Evolutionary conservation across 2,888 invertebrate genomes (phyloP), one percentile per base, ranked within the genome.

Genomic region (Hemicrepidius hirtus): DNA sequence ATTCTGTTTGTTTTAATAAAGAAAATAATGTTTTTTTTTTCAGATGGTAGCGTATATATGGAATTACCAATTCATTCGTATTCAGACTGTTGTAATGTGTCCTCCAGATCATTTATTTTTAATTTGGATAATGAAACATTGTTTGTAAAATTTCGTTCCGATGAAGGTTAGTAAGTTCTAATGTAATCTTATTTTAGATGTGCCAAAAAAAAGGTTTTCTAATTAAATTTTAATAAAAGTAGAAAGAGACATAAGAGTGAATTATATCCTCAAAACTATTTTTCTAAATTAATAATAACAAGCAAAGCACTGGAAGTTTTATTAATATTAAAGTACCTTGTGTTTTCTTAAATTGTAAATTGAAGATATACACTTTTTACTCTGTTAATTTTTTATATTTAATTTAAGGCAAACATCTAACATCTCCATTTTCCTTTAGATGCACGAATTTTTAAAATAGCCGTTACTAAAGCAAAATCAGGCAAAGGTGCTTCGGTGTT

Each of bases 401-500:
- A 57, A 65, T 65, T 65, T 16, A 65, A 59, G 49, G 44, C 24
- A 65, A 65, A 70, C 59, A 53, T 49, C 53, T 66, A 66, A 60
- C 32, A 49, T 53, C 28, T 62, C 41, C 32, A 41, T 68, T 57
- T 68, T 57, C 20, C 46, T 68, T 53, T 84, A 91, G 95, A 94
- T 85, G 91, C 93, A 84, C 91, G 92, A 85, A 89, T 88, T 82
- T 95, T 95, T 87, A 92, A 94, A 85, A 89, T 92, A 82, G 90
- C 92, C 82, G 90, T 95, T 83, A 89, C 90, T 73, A 93, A 93
- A 85, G 90, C 93, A 66, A 93, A 92, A 85, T 91, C 91, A 80
- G 93, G 93, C 55, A 91, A 91, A 82, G 92, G 92, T 62, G 84
- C 89, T 0, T 98, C 98, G 0, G 95, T 96, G 78, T 98, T 99